Percentiles rank a stretch among this genome's conserved stretches.
Evolutionary conservation across 2,888 invertebrate genomes (phyloP).

Genomic region (Diarsia mendica): DNA sequence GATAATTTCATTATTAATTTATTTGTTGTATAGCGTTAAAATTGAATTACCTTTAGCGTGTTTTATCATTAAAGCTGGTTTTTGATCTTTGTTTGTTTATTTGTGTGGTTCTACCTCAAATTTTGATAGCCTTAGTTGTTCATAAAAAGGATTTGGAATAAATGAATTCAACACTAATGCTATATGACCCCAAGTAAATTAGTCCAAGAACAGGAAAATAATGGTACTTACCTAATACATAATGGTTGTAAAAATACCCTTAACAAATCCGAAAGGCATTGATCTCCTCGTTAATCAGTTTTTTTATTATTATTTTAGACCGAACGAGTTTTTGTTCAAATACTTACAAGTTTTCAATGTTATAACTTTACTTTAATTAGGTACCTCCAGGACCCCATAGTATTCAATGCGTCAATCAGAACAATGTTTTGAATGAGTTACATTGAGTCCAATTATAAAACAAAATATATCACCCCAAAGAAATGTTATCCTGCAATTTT

Average conservation of each 20-base stretch:
- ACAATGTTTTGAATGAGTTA: neutral
- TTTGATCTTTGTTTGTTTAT: slow-evolving; percentile 11
- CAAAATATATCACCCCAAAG: neutral
- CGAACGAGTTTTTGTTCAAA: no score
- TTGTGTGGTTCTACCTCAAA: neutral
- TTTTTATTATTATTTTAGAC: no score
- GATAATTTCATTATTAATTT: slow-evolving; percentile 27
- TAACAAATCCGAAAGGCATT: no score
- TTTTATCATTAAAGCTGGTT: neutral
- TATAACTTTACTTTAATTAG: no score
- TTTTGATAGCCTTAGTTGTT: neutral
- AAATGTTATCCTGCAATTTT: neutral
- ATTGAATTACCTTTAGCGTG: slow-evolving; percentile 17
- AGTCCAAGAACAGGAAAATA: neutral
- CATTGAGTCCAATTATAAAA: neutral
- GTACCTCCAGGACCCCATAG: no score
- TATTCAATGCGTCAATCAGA: no score
- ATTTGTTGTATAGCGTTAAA: slow-evolving; percentile 16
- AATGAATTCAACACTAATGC: neutral
- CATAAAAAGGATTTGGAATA: neutral
- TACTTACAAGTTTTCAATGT: no score
- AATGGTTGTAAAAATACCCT: no score
- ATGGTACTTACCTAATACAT: no score
- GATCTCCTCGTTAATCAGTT: no score
- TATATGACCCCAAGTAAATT: no score